Evolutionary conservation across 2,797 vertebrate genomes (phyloP), one percentile per base, ranked within the genome.

Genomic region (Momotus momota): DNA sequence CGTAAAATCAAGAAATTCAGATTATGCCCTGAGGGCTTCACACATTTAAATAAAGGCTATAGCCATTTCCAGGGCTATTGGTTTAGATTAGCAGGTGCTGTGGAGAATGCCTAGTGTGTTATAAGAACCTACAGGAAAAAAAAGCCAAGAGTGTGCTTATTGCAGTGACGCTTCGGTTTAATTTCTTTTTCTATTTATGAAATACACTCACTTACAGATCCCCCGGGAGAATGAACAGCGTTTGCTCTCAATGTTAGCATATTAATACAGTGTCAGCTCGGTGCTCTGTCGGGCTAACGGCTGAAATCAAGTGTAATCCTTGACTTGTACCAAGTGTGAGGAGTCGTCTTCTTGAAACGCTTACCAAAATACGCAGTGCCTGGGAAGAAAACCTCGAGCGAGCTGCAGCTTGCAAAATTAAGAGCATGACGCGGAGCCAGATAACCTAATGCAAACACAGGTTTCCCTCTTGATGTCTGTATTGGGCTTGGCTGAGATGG

Each of bases 11-110:
- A 93, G 94, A 86, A 72, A 83, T 96, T 93, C 72, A 73, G 88
- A 91, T 72, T 15, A 52, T 92, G 51, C 90, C 88, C 92, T 22
- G 55, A 73, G 74, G 66, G 58, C 46, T 66, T 86, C 62, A 74
- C 79, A 91, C 62, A 92, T 97, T 97, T 97, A 95, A 96, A 97
- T 97, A 97, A 97, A 96, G 83, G 88, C 90, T 93, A 92, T 75
- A 95, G 70, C 51, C 67, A 72, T 96, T 96, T 96, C 86, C 49
- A 62, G 29, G 83, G 79, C 92, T 95, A 75, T 88, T 60, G 85
- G 88, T 94, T 94, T 92, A 96, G 82, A 87, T 96, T 95, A 94
- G 70, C 9, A 3, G n/a, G 88, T 60, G 81, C 88, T 72, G 60
- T 13, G 27, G 90, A 62, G 84, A 90, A 71, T 70, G 67, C 7